A percentile compares a stretch with the other conserved stretches of the same genome.
Evolutionary conservation across 2,113 vertebrate species (phyloP).

Genomic region (Trachemys scripta): DNA sequence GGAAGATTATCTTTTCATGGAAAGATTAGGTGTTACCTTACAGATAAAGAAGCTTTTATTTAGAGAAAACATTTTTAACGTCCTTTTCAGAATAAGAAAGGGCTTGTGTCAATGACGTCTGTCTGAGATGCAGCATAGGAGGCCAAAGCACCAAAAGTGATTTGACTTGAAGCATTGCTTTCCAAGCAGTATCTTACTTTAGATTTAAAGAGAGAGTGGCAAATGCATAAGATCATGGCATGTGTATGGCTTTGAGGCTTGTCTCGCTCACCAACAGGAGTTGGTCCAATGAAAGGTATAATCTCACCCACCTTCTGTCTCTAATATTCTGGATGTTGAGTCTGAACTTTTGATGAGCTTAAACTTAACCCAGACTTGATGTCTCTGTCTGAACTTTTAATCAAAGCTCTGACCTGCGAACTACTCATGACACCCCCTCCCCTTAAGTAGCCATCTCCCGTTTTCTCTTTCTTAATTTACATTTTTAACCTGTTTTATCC

Average conservation of each 20-base stretch:
- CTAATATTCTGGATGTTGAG: neutral
- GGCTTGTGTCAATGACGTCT: neutral
- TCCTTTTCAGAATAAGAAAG: neutral
- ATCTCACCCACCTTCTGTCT: neutral
- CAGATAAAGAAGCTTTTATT: neutral
- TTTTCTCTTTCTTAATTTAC: too few species aligned
- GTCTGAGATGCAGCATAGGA: neutral
- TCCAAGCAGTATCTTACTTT: neutral
- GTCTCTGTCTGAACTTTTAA: too few species aligned
- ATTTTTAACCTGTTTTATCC: too few species aligned
- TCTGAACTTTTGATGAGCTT: too few species aligned
- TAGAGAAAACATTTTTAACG: neutral
- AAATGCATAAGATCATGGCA: neutral
- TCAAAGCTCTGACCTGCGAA: too few species aligned
- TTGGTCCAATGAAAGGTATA: neutral
- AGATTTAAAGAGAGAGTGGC: neutral
- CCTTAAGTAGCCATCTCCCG: too few species aligned
- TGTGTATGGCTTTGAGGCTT: neutral
- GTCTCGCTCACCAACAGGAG: neutral
- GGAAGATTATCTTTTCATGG: neutral
- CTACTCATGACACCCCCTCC: too few species aligned
- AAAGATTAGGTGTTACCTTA: neutral
- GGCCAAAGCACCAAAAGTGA: neutral
- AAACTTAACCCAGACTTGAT: too few species aligned
- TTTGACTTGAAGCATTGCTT: neutral